phyloP scores from a whole-genome alignment of 1,140 invertebrate genomes.

The Saccostrea glomerata region DNA sequence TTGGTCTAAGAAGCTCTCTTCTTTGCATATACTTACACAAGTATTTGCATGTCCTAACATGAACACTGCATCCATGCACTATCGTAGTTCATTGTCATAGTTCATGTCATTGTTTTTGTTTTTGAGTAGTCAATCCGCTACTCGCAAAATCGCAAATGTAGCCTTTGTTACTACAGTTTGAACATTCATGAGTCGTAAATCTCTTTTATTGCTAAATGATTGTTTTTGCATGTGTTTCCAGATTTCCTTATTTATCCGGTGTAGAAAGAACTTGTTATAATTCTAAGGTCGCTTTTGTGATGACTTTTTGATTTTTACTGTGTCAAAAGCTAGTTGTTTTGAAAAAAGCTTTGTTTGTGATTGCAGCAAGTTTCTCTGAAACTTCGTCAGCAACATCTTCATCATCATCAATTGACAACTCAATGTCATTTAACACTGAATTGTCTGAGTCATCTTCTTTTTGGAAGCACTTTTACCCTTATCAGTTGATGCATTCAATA shows the following conservation, averaged over 20 bases:
- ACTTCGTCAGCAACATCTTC: neutral
- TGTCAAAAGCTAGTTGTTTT: slow-evolving; percentile 21
- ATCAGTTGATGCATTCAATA: neutral
- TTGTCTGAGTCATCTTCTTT: neutral
- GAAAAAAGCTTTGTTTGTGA: slow-evolving; percentile 21
- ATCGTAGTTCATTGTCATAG: neutral
- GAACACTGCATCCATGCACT: slow-evolving; percentile 13
- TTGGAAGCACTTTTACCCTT: neutral
- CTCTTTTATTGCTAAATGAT: neutral
- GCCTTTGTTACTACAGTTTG: neutral
- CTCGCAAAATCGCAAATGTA: neutral
- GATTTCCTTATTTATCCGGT: neutral
- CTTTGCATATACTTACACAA: slow-evolving; percentile 52
- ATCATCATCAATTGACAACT: slow-evolving; percentile 14
- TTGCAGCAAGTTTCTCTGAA: neutral
- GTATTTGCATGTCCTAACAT: slow-evolving; percentile 44
- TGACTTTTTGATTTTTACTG: neutral
- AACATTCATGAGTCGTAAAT: neutral
- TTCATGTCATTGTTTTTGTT: neutral
- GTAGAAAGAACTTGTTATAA: neutral
- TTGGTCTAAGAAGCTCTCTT: slow-evolving; percentile 64
- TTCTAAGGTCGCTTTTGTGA: neutral
- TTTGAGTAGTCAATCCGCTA: neutral
- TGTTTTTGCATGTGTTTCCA: slow-evolving; percentile 25
- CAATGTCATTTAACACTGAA: slow-evolving; percentile 14